phyloP scores from a whole-genome alignment of 2,888 invertebrate species.

The Drosophila falleni region DNA sequence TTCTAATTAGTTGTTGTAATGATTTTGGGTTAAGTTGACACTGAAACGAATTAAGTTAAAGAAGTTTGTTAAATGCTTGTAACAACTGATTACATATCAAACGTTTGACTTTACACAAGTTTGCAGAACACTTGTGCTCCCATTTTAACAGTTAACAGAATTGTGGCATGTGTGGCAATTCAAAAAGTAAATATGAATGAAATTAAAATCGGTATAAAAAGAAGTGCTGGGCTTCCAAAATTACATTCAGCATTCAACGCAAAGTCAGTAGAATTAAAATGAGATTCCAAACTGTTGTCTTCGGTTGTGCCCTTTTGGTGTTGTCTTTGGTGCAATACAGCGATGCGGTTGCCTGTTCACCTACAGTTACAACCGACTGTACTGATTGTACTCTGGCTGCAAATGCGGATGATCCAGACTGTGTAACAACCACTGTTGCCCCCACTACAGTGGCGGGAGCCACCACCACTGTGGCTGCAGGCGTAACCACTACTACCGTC shows the following conservation, averaged over 20 bases:
- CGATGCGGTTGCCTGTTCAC: conserved; percentile 14
- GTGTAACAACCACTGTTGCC: conserved; percentile 18
- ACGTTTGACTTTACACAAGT: conserved; percentile 1
- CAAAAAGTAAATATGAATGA: neutral
- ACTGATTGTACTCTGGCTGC: conserved; percentile 10
- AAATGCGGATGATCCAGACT: conserved; percentile 5
- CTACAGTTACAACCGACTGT: conserved; percentile 5
- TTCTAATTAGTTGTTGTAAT: neutral
- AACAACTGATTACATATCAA: conserved; percentile 36
- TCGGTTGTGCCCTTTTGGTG: conserved; percentile 11
- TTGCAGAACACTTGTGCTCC: conserved; percentile 29
- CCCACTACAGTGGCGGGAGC: neutral
- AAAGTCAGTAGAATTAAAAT: conserved; percentile 12
- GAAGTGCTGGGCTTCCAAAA: neutral
- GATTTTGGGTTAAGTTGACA: conserved; percentile 10
- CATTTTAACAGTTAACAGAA: conserved; percentile 9
- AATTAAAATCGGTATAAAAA: conserved; percentile 28
- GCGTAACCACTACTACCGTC: neutral
- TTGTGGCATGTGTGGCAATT: conserved; percentile 3
- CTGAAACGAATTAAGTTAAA: neutral
- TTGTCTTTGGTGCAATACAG: conserved; percentile 9
- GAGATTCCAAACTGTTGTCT: conserved; percentile 22
- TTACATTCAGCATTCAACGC: neutral
- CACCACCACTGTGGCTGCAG: neutral
- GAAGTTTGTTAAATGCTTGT: neutral